phyloP scores from a whole-genome alignment of 1,140 invertebrate species.

The Augochlora pura region DNA sequence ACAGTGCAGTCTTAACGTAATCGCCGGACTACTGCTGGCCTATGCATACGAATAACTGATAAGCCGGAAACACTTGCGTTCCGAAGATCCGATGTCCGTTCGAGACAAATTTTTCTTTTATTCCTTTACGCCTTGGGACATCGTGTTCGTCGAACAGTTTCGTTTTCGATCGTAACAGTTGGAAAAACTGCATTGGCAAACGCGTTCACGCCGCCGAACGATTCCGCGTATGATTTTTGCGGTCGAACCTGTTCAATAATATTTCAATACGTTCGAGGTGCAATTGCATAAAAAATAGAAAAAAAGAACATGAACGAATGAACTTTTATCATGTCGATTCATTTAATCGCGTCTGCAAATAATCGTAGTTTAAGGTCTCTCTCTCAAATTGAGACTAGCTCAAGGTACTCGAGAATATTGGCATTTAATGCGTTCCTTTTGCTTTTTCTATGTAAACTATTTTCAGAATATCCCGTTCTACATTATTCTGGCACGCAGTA shows the following conservation, averaged over 20 bases:
- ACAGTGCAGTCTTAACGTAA: not conserved
- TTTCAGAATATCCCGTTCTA: slow-evolving; percentile 72
- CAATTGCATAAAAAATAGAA: not conserved
- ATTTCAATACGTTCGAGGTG: not conserved
- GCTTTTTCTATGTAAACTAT: slow-evolving; percentile 67
- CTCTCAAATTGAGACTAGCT: not conserved
- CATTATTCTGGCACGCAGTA: slow-evolving; percentile 69
- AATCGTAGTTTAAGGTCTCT: not conserved
- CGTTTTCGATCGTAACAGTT: not conserved
- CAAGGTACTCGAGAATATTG: not conserved
- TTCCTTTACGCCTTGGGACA: not conserved
- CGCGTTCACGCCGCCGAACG: not conserved
- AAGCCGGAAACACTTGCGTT: not conserved
- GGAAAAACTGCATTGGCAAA: not conserved
- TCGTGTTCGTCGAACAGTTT: not conserved
- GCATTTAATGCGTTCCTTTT: slow-evolving; percentile 19
- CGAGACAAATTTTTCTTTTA: not conserved
- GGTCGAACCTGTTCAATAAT: not conserved
- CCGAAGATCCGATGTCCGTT: not conserved
- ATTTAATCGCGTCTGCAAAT: not conserved
- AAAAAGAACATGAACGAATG: not conserved
- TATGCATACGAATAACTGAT: not conserved
- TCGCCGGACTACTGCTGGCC: not conserved
- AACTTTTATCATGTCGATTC: not conserved
- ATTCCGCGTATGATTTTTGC: not conserved